A percentile compares a stretch with the other conserved stretches of the same genome.
phyloP scores from a whole-genome alignment of 2,888 invertebrate species.

The Leptinotarsa haldemani region DNA sequence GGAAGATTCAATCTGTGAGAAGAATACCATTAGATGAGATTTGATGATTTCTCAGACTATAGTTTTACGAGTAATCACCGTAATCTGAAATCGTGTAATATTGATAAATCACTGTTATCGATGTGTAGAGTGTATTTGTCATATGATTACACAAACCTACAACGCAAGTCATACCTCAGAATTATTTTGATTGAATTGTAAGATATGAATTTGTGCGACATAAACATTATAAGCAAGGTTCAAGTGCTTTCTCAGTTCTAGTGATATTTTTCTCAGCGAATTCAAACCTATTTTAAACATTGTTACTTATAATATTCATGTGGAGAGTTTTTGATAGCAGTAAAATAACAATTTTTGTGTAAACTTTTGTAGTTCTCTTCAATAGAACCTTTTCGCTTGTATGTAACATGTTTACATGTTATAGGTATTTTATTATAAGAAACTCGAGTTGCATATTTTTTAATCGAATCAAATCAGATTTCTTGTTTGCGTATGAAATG shows the following conservation, averaged over 20 bases:
- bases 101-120: conserved; percentile 1
- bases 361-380: too few relatives aligned
- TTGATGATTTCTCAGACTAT: background rate
- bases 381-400: too few relatives aligned
- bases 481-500: too few relatives aligned
- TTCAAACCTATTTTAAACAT: too few relatives aligned
- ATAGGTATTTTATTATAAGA: too few relatives aligned
- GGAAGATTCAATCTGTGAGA: too few relatives aligned
- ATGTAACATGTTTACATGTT: too few relatives aligned
- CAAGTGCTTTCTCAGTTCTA: background rate
- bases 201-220: background rate
- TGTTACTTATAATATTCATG: too few relatives aligned
- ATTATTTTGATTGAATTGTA: background rate
- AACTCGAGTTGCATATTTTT: too few relatives aligned
- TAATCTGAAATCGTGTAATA: background rate
- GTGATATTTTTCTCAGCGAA: too few relatives aligned
- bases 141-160: background rate
- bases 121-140: background rate
- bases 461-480: too few relatives aligned
- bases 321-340: background rate
- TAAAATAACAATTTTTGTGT: background rate
- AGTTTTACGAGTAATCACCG: background rate
- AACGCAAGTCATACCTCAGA: background rate
- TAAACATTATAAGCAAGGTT: background rate
- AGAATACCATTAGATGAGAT: too few relatives aligned